Conservation (phyloP, 1,140 invertebrate genomes). For the Gonatopus flavifemur region DNA sequence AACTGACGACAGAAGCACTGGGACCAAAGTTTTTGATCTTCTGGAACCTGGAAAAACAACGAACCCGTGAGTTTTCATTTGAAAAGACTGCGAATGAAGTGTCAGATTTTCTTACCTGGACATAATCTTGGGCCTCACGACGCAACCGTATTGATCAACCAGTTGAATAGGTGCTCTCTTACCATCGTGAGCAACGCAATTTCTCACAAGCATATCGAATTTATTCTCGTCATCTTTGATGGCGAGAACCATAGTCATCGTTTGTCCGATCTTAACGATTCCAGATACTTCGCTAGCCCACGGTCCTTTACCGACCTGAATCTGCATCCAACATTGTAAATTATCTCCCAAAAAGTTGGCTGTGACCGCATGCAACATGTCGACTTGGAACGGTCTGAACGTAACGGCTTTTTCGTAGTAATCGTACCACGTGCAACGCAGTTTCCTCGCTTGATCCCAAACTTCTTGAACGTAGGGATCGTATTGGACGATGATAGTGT, state of each 20-base stretch:
- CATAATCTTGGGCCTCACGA: conserved; percentile 92
- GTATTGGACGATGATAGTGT: conserved; percentile 93
- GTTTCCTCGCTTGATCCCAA: conserved; percentile 81
- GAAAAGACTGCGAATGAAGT: too few species aligned
- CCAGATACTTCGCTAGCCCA: conserved; percentile 94
- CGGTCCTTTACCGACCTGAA: conserved; percentile 91
- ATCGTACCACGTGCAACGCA: conserved; percentile 92
- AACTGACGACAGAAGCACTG: conserved; percentile 89
- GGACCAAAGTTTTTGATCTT: conserved; percentile 96
- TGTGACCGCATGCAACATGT: conserved; percentile 91
- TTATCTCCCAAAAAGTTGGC: conserved; percentile 94
- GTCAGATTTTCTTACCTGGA: conserved; percentile 55
- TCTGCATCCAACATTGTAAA: conserved; percentile 95
- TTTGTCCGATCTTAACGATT: conserved; percentile 93
- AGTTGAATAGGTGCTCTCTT: conserved; percentile 90
- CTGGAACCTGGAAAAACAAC: conserved; percentile 71
- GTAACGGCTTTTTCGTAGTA: conserved; percentile 94
- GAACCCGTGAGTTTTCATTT: too few species aligned
- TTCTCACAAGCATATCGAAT: conserved; percentile 92
- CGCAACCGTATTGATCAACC: conserved; percentile 89
- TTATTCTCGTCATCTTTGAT: conserved; percentile 96
- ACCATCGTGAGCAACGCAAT: conserved; percentile 92
- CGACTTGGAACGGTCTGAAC: conserved; percentile 90
- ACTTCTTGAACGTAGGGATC: conserved; percentile 94
- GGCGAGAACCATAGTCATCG: conserved; percentile 93